Base-by-base conservation (phyloP, 2,888 invertebrate genomes). In the Cyclophora albipunctata region DNA sequence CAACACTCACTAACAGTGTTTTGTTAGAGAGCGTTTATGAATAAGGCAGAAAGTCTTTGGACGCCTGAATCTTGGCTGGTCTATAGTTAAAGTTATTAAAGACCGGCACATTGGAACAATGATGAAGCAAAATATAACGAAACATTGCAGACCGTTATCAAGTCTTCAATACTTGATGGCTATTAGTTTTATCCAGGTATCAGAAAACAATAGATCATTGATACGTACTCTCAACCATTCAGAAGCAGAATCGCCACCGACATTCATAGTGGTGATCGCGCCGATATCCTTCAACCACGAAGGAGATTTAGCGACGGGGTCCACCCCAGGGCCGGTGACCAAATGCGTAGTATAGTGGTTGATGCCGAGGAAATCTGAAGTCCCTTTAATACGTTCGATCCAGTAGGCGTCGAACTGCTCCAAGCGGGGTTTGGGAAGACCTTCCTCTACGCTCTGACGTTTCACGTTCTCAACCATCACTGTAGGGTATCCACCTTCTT, bases 271-370 rank as follows among this genome's bases (percentile, higher is more conserved):
- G 7, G 84, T 84, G 5, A 85, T 68, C 41, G 83, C 89, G 45
- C 89, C 89, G 47, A 84, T 84, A 56, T 89, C 89, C 62, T 85
- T 89, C 50, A 86, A 65, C 89, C 89, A 89, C 2, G 89, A 89
- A 0, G 89, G 89, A 0, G 83, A 79, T 59, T 86, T 84, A 3
- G 87, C 84, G 2, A 59, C 64, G 3, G 84, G 80, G 50, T 89
- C 87, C 2, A 84, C 73, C 5, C 88, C 88, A 1, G 85, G 52
- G 0, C 83, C 85, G 2, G 81, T 82, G 40, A 89, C 67, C 52
- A 89, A 66, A 57, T 84, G 81, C 1, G 89, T 89, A 3, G 89
- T 88, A 67, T 90, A 89, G 54, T 89, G 89, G 63, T 90, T 90
- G 59, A 89, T 89, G 34, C 89, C 89, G 4, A 90, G 74, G 62